Evolutionary conservation across 2,113 vertebrate genomes (phyloP).

Genomic region (Phasianus colchicus): DNA sequence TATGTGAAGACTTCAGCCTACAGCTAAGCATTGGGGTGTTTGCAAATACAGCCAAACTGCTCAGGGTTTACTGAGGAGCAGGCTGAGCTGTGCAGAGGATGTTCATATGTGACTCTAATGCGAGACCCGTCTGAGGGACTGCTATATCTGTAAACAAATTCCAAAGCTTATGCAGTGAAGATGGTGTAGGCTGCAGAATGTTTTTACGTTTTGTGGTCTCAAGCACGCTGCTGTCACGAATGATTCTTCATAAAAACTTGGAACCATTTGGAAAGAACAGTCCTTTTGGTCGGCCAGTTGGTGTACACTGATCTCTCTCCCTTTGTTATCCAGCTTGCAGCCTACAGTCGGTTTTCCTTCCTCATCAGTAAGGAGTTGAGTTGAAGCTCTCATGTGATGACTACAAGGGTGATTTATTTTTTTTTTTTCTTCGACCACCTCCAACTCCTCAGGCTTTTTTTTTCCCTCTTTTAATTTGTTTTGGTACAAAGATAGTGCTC

Average conservation of each 20-base stretch:
- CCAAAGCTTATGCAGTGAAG: neutral
- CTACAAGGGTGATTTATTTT: neutral
- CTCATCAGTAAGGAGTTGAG: neutral
- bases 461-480: neutral
- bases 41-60: neutral
- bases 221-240: neutral
- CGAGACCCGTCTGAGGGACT: neutral
- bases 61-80: neutral
- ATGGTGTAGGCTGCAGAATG: neutral
- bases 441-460: neutral
- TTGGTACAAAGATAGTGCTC: neutral
- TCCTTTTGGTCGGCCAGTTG: neutral
- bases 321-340: neutral
- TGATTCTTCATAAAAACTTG: neutral
- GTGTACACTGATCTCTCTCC: neutral
- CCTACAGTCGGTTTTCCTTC: neutral
- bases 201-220: neutral
- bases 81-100: neutral
- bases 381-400: neutral
- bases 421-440: neutral
- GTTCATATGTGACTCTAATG: neutral
- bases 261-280: neutral
- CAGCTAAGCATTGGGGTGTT: neutral
- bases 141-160: neutral
- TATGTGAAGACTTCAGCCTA: neutral